Evolutionary conservation across 2,888 invertebrate genomes (phyloP).

Genomic region (Cenopis cana): DNA sequence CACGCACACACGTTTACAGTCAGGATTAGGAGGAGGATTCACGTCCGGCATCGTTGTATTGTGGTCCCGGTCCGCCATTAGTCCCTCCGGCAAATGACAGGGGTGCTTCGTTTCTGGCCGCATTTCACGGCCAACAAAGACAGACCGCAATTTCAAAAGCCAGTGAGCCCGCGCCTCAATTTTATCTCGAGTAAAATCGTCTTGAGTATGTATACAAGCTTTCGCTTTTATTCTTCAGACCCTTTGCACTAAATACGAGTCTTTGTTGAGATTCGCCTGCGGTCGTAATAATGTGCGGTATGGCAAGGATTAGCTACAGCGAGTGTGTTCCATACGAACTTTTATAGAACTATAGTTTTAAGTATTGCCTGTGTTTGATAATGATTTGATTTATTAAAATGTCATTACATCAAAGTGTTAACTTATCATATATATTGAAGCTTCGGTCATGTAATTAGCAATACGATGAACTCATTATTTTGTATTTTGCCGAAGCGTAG

Average conservation of each 20-base stretch:
- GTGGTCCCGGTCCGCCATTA: constrained; percentile 48
- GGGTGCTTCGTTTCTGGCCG: constrained; percentile 48
- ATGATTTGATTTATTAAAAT: no score
- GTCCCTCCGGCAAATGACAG: constrained; percentile 48
- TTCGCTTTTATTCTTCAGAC: constrained; percentile 75
- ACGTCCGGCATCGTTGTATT: constrained; percentile 46
- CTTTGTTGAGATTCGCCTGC: constrained; percentile 55
- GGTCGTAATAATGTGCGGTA: not conserved
- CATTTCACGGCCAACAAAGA: constrained; percentile 60
- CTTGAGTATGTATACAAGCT: constrained; percentile 78
- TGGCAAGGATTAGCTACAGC: not conserved
- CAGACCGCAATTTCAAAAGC: constrained; percentile 64
- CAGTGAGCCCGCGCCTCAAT: constrained; percentile 72
- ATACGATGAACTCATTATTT: no score
- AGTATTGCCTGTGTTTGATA: no score
- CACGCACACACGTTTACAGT: constrained; percentile 24
- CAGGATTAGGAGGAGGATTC: constrained; percentile 33
- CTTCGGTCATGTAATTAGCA: no score
- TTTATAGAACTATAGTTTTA: no score
- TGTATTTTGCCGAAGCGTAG: no score
- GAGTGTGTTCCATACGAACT: no score
- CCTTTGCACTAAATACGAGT: constrained; percentile 62
- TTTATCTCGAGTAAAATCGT: constrained; percentile 74
- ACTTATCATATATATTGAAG: no score
- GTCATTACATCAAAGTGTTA: not conserved